A percentile compares a stretch with the other conserved stretches of the same genome.
Conservation (phyloP, 2,797 vertebrate species). For the Dromococcyx pavoninus region DNA sequence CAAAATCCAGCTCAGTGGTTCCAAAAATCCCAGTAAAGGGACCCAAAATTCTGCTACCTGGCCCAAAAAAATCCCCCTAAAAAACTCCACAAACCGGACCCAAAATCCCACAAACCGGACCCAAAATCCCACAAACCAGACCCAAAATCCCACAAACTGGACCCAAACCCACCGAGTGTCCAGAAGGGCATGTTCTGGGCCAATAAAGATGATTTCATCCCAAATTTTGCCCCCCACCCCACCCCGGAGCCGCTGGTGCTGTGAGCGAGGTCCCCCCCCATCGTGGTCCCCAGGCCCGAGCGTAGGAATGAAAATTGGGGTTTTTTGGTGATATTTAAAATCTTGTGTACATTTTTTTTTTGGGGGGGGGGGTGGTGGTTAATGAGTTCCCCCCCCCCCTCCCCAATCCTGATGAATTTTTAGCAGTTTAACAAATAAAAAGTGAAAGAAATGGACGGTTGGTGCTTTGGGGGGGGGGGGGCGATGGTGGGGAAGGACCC, state of each 20-base stretch:
- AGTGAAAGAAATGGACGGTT: background rate
- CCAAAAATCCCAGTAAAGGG: too few relatives aligned
- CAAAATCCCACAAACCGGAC: too few relatives aligned
- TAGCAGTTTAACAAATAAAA: constrained; percentile 80
- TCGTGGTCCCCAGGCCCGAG: background rate
- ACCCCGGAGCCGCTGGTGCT: constrained; percentile 5
- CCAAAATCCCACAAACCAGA: too few relatives aligned
- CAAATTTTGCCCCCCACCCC: background rate
- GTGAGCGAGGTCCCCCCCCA: constrained; percentile 23
- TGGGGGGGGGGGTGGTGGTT: background rate
- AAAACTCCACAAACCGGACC: too few relatives aligned
- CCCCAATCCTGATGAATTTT: constrained; percentile 55
- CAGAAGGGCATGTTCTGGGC: background rate
- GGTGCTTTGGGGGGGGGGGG: background rate
- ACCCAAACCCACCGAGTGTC: background rate
- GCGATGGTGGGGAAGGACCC: too few relatives aligned
- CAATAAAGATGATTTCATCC: background rate
- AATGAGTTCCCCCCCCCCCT: background rate
- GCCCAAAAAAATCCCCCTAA: too few relatives aligned
- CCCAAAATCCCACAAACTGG: too few relatives aligned
- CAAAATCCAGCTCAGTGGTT: too few relatives aligned
- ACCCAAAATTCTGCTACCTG: too few relatives aligned
- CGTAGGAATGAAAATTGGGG: constrained; percentile 37
- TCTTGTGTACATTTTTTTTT: constrained; percentile 48
- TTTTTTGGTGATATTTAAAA: constrained; percentile 68